These are phyloP conservation scores for Cyclophora punctaria DNA, from an alignment of 2,888 invertebrate genomes.

Conservation along the genomic window DNA sequence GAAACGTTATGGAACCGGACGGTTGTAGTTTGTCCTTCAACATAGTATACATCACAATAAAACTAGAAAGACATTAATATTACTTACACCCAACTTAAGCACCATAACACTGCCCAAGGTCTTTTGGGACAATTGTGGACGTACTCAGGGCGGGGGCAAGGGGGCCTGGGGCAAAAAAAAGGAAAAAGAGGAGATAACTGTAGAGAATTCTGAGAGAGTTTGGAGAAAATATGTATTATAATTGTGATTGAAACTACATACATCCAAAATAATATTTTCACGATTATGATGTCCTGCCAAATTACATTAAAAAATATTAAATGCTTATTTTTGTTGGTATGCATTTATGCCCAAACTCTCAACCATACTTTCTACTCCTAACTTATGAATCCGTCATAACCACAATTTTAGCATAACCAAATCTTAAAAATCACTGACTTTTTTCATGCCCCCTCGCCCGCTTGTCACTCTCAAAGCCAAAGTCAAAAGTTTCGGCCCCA, in stretches of 20 bases:
- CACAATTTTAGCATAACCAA: not conserved
- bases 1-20: not conserved
- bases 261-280: not conserved
- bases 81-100: conserved; percentile 22
- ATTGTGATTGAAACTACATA: not conserved
- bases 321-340: not conserved
- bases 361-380: no score
- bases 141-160: conserved; percentile 2
- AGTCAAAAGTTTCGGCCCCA: no score
- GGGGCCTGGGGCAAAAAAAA: not conserved
- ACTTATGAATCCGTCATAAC: not conserved
- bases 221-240: not conserved
- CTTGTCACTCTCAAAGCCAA: not conserved
- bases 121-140: conserved; percentile 6
- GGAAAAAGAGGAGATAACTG: not conserved
- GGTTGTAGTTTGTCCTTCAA: conserved; percentile 12
- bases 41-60: conserved; percentile 10
- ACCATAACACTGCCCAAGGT: conserved; percentile 20
- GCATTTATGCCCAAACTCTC: no score
- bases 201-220: not conserved
- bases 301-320: not conserved
- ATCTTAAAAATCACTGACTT: not conserved
- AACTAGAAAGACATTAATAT: conserved; percentile 22
- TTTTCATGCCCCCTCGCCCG: not conserved
- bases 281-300: not conserved